A percentile compares a stretch with the other conserved stretches of the same genome.
phyloP scores from a whole-genome alignment of 2,888 invertebrate genomes.

The Pristionchus entomophagus region DNA sequence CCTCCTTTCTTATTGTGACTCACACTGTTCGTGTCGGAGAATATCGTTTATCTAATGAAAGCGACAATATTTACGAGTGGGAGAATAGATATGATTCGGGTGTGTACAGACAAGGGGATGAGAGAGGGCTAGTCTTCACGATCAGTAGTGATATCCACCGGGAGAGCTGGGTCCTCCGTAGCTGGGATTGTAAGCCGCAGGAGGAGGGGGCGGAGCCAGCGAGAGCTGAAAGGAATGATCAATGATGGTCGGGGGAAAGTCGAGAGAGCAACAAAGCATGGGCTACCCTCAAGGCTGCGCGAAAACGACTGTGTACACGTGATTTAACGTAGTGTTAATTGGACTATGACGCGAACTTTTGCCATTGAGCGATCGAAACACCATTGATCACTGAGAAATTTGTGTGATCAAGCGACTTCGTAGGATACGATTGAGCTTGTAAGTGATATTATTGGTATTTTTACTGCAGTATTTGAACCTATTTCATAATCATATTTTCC shows the following conservation, averaged over 20 bases:
- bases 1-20: constrained; percentile 34
- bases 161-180: constrained; percentile 48
- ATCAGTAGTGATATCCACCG: constrained; percentile 48
- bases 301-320: not conserved
- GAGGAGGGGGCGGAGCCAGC: constrained; percentile 35
- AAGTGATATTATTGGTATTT: no score
- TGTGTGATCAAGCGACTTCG: no score
- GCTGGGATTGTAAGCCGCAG: constrained; percentile 10
- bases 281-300: not conserved
- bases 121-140: not conserved
- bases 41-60: constrained; percentile 2
- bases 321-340: no score
- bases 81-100: not conserved
- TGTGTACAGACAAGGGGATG: constrained; percentile 25
- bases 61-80: constrained; percentile 18
- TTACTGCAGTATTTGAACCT: no score
- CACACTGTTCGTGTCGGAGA: constrained; percentile 29
- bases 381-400: no score
- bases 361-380: no score
- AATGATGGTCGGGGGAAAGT: not conserved
- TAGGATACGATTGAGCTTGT: no score
- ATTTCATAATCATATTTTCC: no score
- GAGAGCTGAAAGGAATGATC: not conserved
- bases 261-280: not conserved
- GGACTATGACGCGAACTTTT: no score